Evolutionary conservation across 2,113 vertebrate species (phyloP), one percentile per base, ranked within the genome.

Genomic region (Scomber colias): DNA sequence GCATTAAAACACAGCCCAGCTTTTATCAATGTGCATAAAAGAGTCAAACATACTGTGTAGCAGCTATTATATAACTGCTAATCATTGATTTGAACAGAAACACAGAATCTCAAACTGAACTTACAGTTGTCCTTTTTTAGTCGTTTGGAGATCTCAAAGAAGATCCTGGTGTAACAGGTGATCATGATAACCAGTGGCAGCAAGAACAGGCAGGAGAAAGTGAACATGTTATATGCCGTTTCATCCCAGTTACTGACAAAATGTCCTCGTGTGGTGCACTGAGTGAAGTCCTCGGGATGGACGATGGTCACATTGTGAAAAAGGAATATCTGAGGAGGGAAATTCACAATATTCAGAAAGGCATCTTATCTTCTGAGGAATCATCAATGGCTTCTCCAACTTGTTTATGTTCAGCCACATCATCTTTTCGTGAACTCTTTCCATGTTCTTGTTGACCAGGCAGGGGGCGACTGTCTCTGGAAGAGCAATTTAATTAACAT

Each of bases 191-290:
- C 82, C 77, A 95, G 88, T 3, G 95, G 95, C 66, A 95, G 81
- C 71, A 95, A 78, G 85, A 95, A 95, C 53, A 95, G 85, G 64
- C 94, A 95, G 53, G 82, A 87, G 65, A 95, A 95, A 0, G 94
- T 95, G 84, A 95, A 95, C 95, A 95, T 95, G 91, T 95, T 95
- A 89, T 95, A 95, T n/a, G 90, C 57, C 0, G 94, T 95, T 84
- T 95, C 95, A 11, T 94, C 93, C 95, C 94, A 95, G 83, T 81
- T 94, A 19, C 75, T 31, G 15, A 48, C 30, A 17, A 95, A 95
- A 73, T 92, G 95, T 19, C 94, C 94, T 8, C 79, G 74, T 0
- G 95, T 95, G 24, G 92, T 93, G 50, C 95, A 95, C 88, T 95
- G 95, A 9, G 94, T 95, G 89, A 95, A 95, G 70, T 89, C 85